Percentiles rank a stretch among this genome's conserved stretches.
phyloP scores from a whole-genome alignment of 2,888 invertebrate species.

The Mythimna ferrago region DNA sequence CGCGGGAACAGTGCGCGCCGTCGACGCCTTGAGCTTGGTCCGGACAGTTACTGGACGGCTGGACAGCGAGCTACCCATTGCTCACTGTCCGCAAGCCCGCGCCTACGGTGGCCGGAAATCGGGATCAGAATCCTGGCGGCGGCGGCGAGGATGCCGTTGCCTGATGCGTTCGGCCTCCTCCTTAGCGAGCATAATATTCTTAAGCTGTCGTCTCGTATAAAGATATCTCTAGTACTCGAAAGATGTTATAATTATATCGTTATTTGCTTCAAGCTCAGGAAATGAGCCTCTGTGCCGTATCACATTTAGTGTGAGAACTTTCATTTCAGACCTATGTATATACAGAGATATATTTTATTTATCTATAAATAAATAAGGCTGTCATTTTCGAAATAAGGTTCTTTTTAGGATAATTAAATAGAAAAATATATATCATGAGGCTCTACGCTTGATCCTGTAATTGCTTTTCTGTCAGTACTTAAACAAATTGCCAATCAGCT shows the following conservation, averaged over 20 bases:
- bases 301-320: slow-evolving; percentile 69
- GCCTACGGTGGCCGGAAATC: too few relatives aligned
- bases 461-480: not conserved
- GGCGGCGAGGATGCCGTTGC: too few relatives aligned
- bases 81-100: too few relatives aligned
- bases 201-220: slow-evolving; percentile 48
- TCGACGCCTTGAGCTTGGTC: too few relatives aligned
- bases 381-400: slow-evolving; percentile 34
- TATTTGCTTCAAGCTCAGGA: slow-evolving; percentile 75
- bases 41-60: too few relatives aligned
- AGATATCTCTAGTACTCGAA: slow-evolving; percentile 58
- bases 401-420: not conserved
- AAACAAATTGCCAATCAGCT: not conserved
- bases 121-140: too few relatives aligned
- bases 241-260: slow-evolving; percentile 79
- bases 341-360: slow-evolving; percentile 50
- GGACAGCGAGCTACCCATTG: too few relatives aligned
- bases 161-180: too few relatives aligned
- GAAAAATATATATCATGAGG: not conserved
- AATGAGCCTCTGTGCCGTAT: slow-evolving; percentile 73
- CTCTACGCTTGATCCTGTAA: not conserved
- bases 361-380: slow-evolving; percentile 41
- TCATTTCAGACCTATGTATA: slow-evolving; percentile 47
- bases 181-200: too few relatives aligned
- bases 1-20: too few relatives aligned